phyloP scores from a whole-genome alignment of 1,140 invertebrate species.

The Drosophila lacertosa region DNA sequence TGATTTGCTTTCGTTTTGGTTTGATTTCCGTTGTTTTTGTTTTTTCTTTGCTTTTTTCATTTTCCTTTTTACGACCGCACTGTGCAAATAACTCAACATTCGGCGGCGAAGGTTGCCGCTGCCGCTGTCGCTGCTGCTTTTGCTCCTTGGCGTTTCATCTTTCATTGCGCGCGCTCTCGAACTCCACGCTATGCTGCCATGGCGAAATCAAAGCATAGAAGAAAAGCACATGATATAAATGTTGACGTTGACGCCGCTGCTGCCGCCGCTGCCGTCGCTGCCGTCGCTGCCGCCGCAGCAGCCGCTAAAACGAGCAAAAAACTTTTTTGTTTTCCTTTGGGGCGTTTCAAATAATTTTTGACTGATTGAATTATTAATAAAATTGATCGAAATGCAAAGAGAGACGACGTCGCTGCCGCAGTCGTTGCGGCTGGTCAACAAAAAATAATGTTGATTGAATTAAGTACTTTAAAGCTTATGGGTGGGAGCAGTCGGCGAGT shows the following conservation, averaged over 20 bases:
- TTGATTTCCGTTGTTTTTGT: slow-evolving; percentile 5
- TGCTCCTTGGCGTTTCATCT: slow-evolving; percentile 36
- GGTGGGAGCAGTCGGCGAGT: neutral
- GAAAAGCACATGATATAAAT: slow-evolving; percentile 32
- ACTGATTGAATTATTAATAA: slow-evolving; percentile 84
- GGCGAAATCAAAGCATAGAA: slow-evolving; percentile 45
- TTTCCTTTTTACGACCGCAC: slow-evolving; percentile 30
- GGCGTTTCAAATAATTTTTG: slow-evolving; percentile 83
- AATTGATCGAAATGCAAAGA: slow-evolving; percentile 83
- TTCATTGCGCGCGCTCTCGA: slow-evolving; percentile 5
- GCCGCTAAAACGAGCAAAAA: slow-evolving; percentile 36
- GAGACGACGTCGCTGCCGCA: slow-evolving; percentile 18
- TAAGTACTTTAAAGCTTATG: slow-evolving; percentile 53
- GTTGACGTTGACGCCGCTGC: slow-evolving; percentile 17
- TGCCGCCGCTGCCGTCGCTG: slow-evolving; percentile 2
- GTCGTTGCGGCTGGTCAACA: slow-evolving; percentile 59
- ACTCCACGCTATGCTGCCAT: neutral
- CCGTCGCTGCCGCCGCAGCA: slow-evolving; percentile 23
- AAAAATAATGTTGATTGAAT: slow-evolving; percentile 58
- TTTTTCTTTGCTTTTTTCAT: slow-evolving; percentile 5
- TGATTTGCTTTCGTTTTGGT: slow-evolving; percentile 70
- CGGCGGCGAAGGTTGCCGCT: neutral
- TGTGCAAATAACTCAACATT: slow-evolving; percentile 68
- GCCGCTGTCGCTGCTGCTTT: neutral
- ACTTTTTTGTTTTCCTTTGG: slow-evolving; percentile 81